A percentile compares a stretch with the other conserved stretches of the same genome.
Conservation (phyloP, 2,888 invertebrate genomes). For the Drosophila recens region DNA sequence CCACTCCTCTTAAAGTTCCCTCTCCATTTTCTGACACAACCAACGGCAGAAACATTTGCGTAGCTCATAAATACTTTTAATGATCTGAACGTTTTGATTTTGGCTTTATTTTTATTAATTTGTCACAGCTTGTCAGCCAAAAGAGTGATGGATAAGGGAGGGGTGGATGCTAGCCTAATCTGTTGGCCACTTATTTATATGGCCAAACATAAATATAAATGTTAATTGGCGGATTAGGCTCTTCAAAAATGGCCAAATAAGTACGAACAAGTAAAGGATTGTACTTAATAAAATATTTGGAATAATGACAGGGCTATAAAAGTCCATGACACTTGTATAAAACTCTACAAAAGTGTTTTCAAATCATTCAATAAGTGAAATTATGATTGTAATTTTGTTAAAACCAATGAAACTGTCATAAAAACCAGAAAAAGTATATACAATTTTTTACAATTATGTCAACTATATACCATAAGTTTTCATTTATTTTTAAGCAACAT, state of each 20-base stretch:
- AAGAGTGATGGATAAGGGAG: background rate
- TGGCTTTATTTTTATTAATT: slow-evolving; percentile 61
- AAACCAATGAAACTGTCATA: background rate
- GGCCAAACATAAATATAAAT: slow-evolving; percentile 53
- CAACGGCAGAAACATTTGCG: slow-evolving; percentile 47
- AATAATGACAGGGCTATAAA: slow-evolving; percentile 13
- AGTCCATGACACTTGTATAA: slow-evolving; percentile 2
- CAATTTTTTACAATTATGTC: too few species aligned
- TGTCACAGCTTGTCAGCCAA: slow-evolving; percentile 49
- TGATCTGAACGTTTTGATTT: slow-evolving; percentile 65
- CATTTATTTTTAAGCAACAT: background rate
- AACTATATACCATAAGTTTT: too few species aligned
- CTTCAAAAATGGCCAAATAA: slow-evolving; percentile 25
- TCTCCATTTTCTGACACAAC: background rate
- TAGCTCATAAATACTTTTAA: slow-evolving; percentile 67
- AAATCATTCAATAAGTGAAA: background rate
- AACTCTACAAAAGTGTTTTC: background rate
- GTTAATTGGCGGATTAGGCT: slow-evolving; percentile 44
- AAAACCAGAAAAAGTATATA: background rate
- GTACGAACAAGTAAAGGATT: slow-evolving; percentile 37
- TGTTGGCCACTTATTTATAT: slow-evolving; percentile 57
- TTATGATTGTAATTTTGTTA: background rate
- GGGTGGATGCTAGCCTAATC: slow-evolving; percentile 36
- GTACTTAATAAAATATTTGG: slow-evolving; percentile 1
- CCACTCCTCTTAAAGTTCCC: background rate